Evolutionary conservation across 2,797 vertebrate species (phyloP).

Genomic region (Myiotriccus ornatus): DNA sequence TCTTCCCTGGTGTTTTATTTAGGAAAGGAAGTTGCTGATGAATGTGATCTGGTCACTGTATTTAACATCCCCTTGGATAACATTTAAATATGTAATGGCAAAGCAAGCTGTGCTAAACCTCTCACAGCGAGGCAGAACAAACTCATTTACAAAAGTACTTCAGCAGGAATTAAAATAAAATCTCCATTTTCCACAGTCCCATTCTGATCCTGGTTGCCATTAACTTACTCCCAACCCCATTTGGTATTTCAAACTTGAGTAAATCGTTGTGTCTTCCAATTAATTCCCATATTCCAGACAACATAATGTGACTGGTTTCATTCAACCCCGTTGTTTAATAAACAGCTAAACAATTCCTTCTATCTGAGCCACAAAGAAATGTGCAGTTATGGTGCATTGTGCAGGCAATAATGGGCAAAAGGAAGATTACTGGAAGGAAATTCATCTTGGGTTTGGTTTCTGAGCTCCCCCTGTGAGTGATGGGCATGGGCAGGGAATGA

Average conservation of each 20-base stretch:
- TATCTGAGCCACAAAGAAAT: not conserved
- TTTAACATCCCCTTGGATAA: not conserved
- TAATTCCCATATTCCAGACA: conserved; percentile 34
- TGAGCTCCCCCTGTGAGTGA: not conserved
- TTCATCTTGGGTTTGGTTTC: not conserved
- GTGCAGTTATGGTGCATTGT: not conserved
- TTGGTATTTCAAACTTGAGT: conserved; percentile 39
- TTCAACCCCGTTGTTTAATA: conserved; percentile 31
- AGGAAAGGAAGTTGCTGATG: not conserved
- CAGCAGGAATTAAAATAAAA: conserved; percentile 43
- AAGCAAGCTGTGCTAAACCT: not conserved
- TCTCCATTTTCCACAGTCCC: conserved; percentile 2
- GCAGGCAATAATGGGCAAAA: not conserved
- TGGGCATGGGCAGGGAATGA: not conserved
- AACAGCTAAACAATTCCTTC: conserved; percentile 11
- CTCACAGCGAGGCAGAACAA: not conserved
- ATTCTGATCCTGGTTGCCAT: not conserved
- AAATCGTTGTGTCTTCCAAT: conserved; percentile 57
- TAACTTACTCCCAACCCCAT: conserved; percentile 28
- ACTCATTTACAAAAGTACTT: conserved; percentile 40
- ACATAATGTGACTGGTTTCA: conserved; percentile 21
- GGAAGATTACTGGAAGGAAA: not conserved
- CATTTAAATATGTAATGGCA: not conserved
- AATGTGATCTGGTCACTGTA: not conserved
- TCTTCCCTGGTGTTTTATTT: not conserved